Evolutionary conservation across 2,888 invertebrate genomes (phyloP), one percentile per base, ranked within the genome.

Genomic region (Drosophila mimetica): DNA sequence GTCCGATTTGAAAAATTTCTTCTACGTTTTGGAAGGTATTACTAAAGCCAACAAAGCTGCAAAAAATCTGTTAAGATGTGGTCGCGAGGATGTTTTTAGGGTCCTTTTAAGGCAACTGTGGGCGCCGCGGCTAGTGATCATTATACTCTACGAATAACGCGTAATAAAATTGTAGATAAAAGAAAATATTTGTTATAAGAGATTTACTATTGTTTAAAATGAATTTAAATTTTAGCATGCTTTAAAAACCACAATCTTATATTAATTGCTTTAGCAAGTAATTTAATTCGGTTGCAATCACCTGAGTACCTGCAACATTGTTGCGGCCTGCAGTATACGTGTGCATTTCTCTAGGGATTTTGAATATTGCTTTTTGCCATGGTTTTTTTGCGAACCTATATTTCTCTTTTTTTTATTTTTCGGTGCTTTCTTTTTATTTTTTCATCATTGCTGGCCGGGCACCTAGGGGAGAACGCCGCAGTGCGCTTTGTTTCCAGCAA

Each of bases 401-500:
- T 48, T 34, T 51, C 34, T 14, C 22, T 18, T 36, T 1, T 11
- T 20, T 6, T 22, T 20, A 32, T 16, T 37, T 41, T 22, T 50
- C 30, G 25, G 13, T 18, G 25, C n/a, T 46, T 64, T 50, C 30
- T 7, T 36, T 36, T 39, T 34, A 22, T 70, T 54, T 70, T 51
- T 42, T 8, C 46, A 58, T 36, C 47, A 42, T 30, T 50, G 22
- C 20, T 44, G 65, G 42, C 47, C 39, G 44, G 51, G 39, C 42
- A 51, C 39, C 51, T 41, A 25, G 9, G 39, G 50, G 51, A 47
- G 41, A 41, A 22, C 20, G 25, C 61, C 22, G 50, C 44, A 54
- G 39, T 50, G 71, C 54, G 69, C 59, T 67, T 76, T 84, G 80
- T 86, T 79, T 84, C 87, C 85, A 82, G 50, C 72, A 67, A 84